A percentile compares a stretch with the other conserved stretches of the same genome.
Conservation (phyloP, 2,113 vertebrate species). For the Oncorhynchus clarkii region DNA sequence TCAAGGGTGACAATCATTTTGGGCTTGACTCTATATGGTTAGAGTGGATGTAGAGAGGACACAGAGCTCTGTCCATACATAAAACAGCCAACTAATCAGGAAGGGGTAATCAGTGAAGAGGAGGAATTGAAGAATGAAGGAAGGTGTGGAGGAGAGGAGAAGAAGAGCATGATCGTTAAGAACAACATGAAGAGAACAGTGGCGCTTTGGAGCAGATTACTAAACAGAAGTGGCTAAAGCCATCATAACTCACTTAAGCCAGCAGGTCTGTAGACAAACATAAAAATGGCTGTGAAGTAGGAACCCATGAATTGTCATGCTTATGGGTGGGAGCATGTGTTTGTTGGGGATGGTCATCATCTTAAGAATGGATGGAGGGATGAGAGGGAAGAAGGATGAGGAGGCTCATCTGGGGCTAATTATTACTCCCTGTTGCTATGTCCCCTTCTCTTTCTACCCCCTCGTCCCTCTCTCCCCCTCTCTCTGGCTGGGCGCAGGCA, state of each 20-base stretch:
- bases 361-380: background rate
- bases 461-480: background rate
- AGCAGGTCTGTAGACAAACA: background rate
- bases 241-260: slow-evolving; percentile 27
- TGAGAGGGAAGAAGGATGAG: slow-evolving; percentile 1
- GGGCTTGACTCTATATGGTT: too few relatives aligned
- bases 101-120: background rate
- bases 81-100: slow-evolving; percentile 1
- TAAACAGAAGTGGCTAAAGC: slow-evolving; percentile 35
- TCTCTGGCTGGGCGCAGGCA: slow-evolving; percentile 4
- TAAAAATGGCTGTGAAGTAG: background rate
- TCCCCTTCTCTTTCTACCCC: slow-evolving; percentile 1
- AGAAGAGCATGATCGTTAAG: slow-evolving; percentile 43
- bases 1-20: too few relatives aligned
- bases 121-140: slow-evolving; percentile 33
- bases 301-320: background rate
- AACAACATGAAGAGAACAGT: slow-evolving; percentile 39
- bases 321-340: slow-evolving; percentile 27
- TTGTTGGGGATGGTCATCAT: background rate
- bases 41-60: background rate
- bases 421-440: slow-evolving; percentile 5
- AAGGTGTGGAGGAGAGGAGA: background rate
- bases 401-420: slow-evolving; percentile 1
- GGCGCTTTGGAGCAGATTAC: slow-evolving; percentile 34
- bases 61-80: background rate